Evolutionary conservation across 2,797 vertebrate species (phyloP).

Genomic region (Alcedo atthis): DNA sequence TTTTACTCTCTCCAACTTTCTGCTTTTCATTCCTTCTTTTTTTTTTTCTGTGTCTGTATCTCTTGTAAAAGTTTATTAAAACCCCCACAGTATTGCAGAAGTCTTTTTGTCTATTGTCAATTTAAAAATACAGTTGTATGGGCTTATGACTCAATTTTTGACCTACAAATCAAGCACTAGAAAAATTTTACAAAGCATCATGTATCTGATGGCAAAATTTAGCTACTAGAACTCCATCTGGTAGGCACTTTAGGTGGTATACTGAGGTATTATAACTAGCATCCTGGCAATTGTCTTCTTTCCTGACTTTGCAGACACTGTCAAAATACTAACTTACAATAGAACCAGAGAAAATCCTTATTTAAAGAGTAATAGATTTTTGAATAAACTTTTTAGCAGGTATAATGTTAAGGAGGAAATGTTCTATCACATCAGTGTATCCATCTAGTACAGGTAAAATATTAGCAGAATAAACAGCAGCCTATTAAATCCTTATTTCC

Average conservation of each 20-base stretch:
- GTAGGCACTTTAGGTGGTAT: background rate
- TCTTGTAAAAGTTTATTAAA: background rate
- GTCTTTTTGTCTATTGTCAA: background rate
- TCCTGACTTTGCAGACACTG: background rate
- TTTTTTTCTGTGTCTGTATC: background rate
- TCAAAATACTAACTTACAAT: background rate
- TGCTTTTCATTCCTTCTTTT: background rate
- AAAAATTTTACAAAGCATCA: background rate
- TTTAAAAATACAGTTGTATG: background rate
- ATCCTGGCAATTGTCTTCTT: background rate
- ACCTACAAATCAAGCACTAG: background rate
- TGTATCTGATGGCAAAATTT: background rate
- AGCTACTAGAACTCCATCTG: background rate
- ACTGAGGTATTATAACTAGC: background rate
- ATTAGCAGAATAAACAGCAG: background rate
- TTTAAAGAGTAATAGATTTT: background rate
- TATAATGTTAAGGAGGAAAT: background rate
- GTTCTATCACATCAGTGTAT: background rate
- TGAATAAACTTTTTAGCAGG: background rate
- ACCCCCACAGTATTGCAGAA: background rate
- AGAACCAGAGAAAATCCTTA: background rate
- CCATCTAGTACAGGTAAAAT: background rate
- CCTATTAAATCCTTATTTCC: background rate
- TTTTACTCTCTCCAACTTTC: background rate
- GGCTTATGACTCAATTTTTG: background rate